phyloP scores from a whole-genome alignment of 2,113 vertebrate species.

The Thinocorus orbignyianus region DNA sequence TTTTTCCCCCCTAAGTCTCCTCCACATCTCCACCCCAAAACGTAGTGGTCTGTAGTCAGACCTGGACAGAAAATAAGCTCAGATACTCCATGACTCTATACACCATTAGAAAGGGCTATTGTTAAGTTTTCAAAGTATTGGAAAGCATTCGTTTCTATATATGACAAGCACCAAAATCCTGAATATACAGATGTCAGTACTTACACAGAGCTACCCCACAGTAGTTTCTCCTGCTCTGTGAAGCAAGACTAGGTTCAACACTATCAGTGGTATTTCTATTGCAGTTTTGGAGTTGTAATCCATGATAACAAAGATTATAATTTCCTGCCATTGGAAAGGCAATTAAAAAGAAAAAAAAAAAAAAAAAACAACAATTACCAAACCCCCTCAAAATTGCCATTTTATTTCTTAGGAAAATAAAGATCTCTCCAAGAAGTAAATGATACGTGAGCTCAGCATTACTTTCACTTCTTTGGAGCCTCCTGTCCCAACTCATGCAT shows the following conservation, averaged over 20 bases:
- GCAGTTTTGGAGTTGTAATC: not conserved
- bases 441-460: not conserved
- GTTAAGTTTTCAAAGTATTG: not conserved
- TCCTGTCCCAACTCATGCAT: not conserved
- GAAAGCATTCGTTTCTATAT: not conserved
- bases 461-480: not conserved
- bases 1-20: rapidly evolving
- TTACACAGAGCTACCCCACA: not conserved
- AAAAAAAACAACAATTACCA: not conserved
- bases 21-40: not conserved
- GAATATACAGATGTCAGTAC: not conserved
- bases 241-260: not conserved
- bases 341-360: not conserved
- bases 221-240: not conserved
- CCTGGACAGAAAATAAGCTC: not conserved
- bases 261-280: not conserved
- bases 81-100: not conserved
- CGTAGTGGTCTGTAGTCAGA: not conserved
- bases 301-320: not conserved
- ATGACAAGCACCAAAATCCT: not conserved
- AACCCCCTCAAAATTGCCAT: not conserved
- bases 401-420: not conserved
- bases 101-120: not conserved
- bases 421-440: not conserved
- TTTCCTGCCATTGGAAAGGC: not conserved